Percentiles rank a stretch among this genome's conserved stretches.
Conservation (phyloP, 2,797 vertebrate species). For the Myiotriccus ornatus region DNA sequence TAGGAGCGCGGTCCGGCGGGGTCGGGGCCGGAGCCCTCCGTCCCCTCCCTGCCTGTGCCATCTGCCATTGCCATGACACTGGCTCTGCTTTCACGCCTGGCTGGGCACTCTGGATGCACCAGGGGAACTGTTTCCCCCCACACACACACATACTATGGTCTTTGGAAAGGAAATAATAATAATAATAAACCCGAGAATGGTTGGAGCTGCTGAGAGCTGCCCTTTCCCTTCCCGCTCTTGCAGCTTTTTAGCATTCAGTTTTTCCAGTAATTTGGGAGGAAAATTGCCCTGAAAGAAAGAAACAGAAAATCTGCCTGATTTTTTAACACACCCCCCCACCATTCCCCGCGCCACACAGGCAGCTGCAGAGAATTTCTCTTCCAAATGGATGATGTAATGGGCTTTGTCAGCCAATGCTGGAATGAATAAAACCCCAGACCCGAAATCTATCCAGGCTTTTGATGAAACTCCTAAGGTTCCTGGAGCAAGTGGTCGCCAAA, state of each 20-base stretch:
- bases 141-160: neutral
- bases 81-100: constrained; percentile 42
- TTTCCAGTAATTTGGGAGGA: constrained; percentile 32
- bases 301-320: constrained; percentile 38
- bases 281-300: constrained; percentile 57
- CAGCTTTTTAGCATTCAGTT: neutral
- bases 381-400: constrained; percentile 49
- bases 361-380: constrained; percentile 61
- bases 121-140: neutral
- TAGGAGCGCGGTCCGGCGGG: neutral
- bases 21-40: neutral
- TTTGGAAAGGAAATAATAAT: neutral
- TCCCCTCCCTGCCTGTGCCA: constrained; percentile 19
- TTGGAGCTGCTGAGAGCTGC: neutral
- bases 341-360: neutral
- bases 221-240: constrained; percentile 22
- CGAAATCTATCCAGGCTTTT: constrained; percentile 22
- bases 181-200: neutral
- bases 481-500: neutral
- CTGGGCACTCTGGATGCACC: neutral
- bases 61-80: constrained; percentile 55
- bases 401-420: constrained; percentile 54
- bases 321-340: neutral
- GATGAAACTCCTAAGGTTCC: constrained; percentile 16
- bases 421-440: constrained; percentile 31